Evolutionary conservation across 2,797 vertebrate species (phyloP), one percentile per base, ranked within the genome.

Genomic region (Alexandromys oeconomus): DNA sequence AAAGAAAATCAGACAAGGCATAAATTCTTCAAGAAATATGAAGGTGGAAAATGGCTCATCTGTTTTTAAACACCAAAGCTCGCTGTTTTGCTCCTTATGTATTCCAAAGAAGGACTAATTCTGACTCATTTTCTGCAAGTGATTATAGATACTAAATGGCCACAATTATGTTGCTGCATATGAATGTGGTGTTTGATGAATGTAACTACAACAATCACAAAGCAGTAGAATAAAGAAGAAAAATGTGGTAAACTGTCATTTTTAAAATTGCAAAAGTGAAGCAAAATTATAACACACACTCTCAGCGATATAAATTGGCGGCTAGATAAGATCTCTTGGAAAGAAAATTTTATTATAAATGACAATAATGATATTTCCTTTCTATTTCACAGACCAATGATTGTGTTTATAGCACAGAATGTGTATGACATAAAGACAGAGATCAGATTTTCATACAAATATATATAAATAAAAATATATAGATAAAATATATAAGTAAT

Each of bases 171-270:
- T 76, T 87, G 89, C 96, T 89, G 82, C 85, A 59, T 89, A 76
- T 97, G 97, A 97, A 97, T 96, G 96, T 82, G 61, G 19, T 79
- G 40, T 95, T 89, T 98, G 97, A 96, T 97, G 97, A 97, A 87
- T 95, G 48, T 93, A 95, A 94, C 96, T 79, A 91, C 92, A 97
- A 97, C 87, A 95, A 90, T 97, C 96, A 96, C 89, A 94, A 95
- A 95, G 94, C 92, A 95, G 95, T 90, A 93, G 96, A 91, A 96
- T 40, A 77, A 85, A 95, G 79, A 69, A 95, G 94, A 89, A 96
- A 96, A 97, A 96, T 90, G 92, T 61, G 90, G 90, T 95, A 97
- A 95, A 96, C 86, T 96, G 91, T 97, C 96, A 96, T 95, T 97
- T 97, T 86, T 78, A 17, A 95, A 97, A 97, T 96, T 97, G 92